These are phyloP conservation scores for Philaethria dido DNA, from an alignment of 2,888 invertebrate species.

Conservation along the genomic window DNA sequence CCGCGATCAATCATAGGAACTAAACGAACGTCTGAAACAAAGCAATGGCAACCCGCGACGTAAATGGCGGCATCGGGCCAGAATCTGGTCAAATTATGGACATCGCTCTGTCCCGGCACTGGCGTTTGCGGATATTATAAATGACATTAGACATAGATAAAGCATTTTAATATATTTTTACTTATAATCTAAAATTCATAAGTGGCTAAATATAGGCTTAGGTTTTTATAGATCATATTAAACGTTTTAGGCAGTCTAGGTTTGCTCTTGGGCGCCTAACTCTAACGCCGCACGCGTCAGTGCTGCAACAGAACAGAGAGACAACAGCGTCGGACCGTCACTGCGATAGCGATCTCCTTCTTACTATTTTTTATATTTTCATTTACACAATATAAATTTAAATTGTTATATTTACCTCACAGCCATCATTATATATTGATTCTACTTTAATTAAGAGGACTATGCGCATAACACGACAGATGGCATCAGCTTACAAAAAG, in stretches of 20 bases:
- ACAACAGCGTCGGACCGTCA: constrained; percentile 55
- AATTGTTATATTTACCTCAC: constrained; percentile 83
- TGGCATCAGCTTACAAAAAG: constrained; percentile 80
- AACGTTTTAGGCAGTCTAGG: constrained; percentile 46
- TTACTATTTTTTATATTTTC: constrained; percentile 70
- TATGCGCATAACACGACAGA: constrained; percentile 77
- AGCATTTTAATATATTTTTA: constrained; percentile 46
- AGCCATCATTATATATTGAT: constrained; percentile 84
- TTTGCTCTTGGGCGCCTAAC: constrained; percentile 45
- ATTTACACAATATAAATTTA: constrained; percentile 82
- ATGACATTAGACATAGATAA: constrained; percentile 44
- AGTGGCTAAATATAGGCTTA: constrained; percentile 47
- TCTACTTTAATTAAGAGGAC: constrained; percentile 81
- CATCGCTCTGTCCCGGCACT: constrained; percentile 59
- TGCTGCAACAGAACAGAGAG: constrained; percentile 48
- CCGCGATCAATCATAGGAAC: constrained; percentile 23
- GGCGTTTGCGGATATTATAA: constrained; percentile 42
- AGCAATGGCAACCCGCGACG: constrained; percentile 65
- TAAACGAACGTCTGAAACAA: constrained; percentile 19
- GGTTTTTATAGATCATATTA: constrained; percentile 41
- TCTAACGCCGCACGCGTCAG: constrained; percentile 41
- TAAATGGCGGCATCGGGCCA: constrained; percentile 58
- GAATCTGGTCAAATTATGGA: constrained; percentile 50
- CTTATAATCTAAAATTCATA: constrained; percentile 49
- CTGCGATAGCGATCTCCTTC: constrained; percentile 63